A percentile compares a stretch with the other conserved stretches of the same genome.
These are phyloP conservation scores for Cheiracanthium punctorium DNA, from an alignment of 2,888 invertebrate species.

Conservation along the genomic window DNA sequence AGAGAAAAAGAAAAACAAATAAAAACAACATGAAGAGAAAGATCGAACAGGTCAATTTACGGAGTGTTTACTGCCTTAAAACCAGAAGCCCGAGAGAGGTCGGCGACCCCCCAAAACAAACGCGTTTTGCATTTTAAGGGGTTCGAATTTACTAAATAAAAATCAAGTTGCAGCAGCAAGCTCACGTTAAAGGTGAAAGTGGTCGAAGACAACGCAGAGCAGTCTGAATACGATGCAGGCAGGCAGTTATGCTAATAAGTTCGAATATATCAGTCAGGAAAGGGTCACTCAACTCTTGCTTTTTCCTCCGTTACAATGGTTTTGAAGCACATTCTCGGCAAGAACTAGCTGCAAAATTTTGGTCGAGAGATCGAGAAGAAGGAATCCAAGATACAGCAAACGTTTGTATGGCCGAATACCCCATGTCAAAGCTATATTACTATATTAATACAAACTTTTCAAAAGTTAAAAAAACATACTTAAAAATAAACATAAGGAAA, in stretches of 20 bases:
- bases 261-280: conserved; percentile 18
- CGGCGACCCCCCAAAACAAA: neutral
- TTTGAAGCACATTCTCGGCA: neutral
- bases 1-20: too few species aligned
- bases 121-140: neutral
- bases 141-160: neutral
- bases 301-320: conserved; percentile 66
- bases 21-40: neutral
- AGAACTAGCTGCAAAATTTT: neutral
- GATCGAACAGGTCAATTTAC: neutral
- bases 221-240: neutral
- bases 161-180: neutral
- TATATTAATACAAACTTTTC: too few species aligned
- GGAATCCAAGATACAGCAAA: neutral
- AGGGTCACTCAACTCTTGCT: conserved; percentile 62
- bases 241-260: conserved; percentile 26
- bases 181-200: neutral
- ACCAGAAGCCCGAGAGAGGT: neutral
- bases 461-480: too few species aligned
- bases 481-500: too few species aligned
- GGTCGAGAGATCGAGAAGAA: neutral
- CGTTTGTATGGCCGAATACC: too few species aligned
- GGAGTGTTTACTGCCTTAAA: neutral
- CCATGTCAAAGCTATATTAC: too few species aligned
- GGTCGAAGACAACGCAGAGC: neutral